Percentiles rank a stretch among this genome's conserved stretches.
phyloP scores from a whole-genome alignment of 2,797 vertebrate genomes.

The Discoglossus pictus region DNA sequence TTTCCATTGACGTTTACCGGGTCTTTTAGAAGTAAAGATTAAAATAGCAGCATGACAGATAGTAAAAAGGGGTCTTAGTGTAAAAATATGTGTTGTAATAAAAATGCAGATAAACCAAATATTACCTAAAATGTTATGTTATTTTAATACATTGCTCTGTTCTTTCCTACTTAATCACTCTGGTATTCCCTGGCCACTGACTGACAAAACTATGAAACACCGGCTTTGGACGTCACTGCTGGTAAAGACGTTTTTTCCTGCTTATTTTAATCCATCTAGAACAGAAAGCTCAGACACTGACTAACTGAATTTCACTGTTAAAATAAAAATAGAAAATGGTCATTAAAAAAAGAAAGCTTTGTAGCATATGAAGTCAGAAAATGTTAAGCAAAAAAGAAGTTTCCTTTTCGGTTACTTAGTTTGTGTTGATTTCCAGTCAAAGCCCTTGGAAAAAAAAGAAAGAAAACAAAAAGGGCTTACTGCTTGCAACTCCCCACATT shows the following conservation, averaged over 20 bases:
- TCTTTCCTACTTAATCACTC: conserved; percentile 27
- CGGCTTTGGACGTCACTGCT: conserved; percentile 14
- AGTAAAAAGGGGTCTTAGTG: too few relatives aligned
- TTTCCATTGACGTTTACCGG: too few relatives aligned
- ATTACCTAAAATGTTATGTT: background rate
- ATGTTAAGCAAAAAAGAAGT: background rate
- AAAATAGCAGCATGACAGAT: too few relatives aligned
- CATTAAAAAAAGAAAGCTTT: background rate
- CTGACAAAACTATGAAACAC: conserved; percentile 10
- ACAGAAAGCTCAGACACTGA: conserved; percentile 7
- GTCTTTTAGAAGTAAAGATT: too few relatives aligned
- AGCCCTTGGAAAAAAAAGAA: conserved; percentile 63
- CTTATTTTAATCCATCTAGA: conserved; percentile 15
- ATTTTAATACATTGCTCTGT: background rate
- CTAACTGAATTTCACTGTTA: background rate
- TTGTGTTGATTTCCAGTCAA: conserved; percentile 59
- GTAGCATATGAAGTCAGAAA: too few relatives aligned
- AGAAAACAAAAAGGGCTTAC: conserved; percentile 65
- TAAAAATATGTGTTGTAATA: too few relatives aligned
- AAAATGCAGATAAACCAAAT: background rate
- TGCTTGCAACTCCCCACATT: conserved; percentile 74
- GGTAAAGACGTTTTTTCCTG: background rate
- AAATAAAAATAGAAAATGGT: conserved; percentile 19
- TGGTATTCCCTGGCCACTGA: conserved; percentile 23
- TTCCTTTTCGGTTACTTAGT: background rate